phyloP scores from a whole-genome alignment of 1,140 invertebrate species.

The Pentalonia nigronervosa region DNA sequence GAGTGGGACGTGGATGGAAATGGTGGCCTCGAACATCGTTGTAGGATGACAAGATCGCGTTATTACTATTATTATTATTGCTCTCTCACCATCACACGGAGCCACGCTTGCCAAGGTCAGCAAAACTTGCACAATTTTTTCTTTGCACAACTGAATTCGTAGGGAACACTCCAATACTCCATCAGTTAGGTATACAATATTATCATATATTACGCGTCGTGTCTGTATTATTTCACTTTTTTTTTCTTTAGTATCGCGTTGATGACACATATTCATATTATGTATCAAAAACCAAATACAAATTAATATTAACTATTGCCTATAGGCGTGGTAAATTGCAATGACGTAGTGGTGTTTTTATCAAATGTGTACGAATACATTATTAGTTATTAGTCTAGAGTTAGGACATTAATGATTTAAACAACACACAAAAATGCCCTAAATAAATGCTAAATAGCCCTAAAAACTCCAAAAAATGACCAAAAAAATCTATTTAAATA shows the following conservation, averaged over 20 bases:
- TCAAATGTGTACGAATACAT: background rate
- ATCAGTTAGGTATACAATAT: background rate
- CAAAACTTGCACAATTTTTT: slow-evolving; percentile 53
- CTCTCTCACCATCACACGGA: slow-evolving; percentile 7
- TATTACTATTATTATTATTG: slow-evolving; percentile 14
- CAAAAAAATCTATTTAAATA: no score
- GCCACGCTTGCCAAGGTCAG: slow-evolving; percentile 30
- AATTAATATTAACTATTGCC: background rate
- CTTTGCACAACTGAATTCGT: slow-evolving; percentile 37
- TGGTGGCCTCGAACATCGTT: slow-evolving; percentile 54
- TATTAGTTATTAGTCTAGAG: background rate
- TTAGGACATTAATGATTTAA: no score
- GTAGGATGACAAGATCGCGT: slow-evolving; percentile 56
- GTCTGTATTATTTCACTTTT: background rate
- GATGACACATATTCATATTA: background rate
- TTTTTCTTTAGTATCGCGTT: background rate
- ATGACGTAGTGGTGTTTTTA: background rate
- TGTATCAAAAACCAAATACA: background rate
- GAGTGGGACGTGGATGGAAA: slow-evolving; percentile 44
- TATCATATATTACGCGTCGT: background rate
- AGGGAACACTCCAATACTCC: background rate
- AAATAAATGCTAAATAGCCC: no score
- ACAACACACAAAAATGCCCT: no score
- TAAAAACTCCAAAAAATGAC: no score
- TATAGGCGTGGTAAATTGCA: background rate